phyloP scores from a whole-genome alignment of 1,140 invertebrate genomes.

The Odontomachus brunneus region DNA sequence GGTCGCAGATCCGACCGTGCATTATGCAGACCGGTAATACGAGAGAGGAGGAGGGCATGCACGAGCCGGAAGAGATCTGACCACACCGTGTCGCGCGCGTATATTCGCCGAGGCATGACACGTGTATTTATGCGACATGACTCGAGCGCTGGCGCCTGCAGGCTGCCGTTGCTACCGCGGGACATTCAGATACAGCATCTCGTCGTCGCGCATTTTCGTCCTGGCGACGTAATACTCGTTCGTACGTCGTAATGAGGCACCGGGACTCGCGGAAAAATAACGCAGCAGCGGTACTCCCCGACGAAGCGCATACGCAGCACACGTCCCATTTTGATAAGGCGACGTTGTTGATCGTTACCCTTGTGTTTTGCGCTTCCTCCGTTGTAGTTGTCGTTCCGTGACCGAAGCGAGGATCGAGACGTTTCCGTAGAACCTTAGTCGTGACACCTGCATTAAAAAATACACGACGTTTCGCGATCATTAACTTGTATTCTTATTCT shows the following conservation, averaged over 20 bases:
- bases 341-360: background rate
- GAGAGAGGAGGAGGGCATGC: slow-evolving; percentile 17
- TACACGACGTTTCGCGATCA: too few species aligned
- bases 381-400: background rate
- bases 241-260: slow-evolving; percentile 32
- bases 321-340: background rate
- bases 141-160: slow-evolving; percentile 62
- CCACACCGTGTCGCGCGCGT: slow-evolving; percentile 37
- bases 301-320: background rate
- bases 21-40: slow-evolving; percentile 53
- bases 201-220: slow-evolving; percentile 42
- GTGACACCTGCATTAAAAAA: too few species aligned
- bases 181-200: slow-evolving; percentile 38
- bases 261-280: background rate
- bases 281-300: background rate
- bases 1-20: slow-evolving; percentile 49
- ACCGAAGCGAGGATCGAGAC: too few species aligned
- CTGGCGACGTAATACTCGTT: slow-evolving; percentile 53
- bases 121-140: slow-evolving; percentile 69
- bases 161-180: slow-evolving; percentile 55
- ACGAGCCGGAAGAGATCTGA: slow-evolving; percentile 22
- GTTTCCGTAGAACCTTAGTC: too few species aligned
- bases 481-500: background rate
- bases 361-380: background rate
- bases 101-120: slow-evolving; percentile 54